These are phyloP conservation scores for Rhinichthys klamathensis DNA, from an alignment of 2,113 vertebrate species.

Conservation along the genomic window DNA sequence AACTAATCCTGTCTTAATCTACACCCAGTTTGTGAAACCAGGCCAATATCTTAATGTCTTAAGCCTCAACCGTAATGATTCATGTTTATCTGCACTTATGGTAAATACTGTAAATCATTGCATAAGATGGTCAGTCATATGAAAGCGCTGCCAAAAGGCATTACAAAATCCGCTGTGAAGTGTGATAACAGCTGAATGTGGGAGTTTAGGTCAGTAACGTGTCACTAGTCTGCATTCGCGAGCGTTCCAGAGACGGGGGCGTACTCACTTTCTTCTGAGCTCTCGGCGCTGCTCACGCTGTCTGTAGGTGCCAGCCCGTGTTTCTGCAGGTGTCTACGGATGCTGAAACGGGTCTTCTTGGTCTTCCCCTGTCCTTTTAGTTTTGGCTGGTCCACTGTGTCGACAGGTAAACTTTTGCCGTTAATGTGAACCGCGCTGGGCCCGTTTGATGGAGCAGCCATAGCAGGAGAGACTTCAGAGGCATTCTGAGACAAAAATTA, in stretches of 20 bases:
- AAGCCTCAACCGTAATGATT: not conserved
- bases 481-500: conserved; percentile 48
- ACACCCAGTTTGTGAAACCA: no score
- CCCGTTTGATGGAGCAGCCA: conserved; percentile 37
- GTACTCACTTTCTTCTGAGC: conserved; percentile 79
- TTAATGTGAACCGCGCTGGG: conserved; percentile 46
- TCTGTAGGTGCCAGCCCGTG: conserved; percentile 77
- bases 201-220: conserved; percentile 19
- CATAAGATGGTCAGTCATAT: conserved; percentile 28
- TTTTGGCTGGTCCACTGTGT: conserved; percentile 76
- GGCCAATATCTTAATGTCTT: no score
- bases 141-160: not conserved
- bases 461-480: not conserved
- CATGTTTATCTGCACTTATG: not conserved
- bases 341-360: conserved; percentile 81
- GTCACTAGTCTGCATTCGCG: not conserved
- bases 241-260: not conserved
- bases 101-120: conserved; percentile 4
- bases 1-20: no score
- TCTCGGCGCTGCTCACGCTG: conserved; percentile 87
- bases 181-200: conserved; percentile 29
- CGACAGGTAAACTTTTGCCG: conserved; percentile 57
- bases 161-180: not conserved
- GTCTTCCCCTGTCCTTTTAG: conserved; percentile 81
- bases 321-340: conserved; percentile 85